Evolutionary conservation across 2,113 vertebrate species (phyloP), one percentile per base, ranked within the genome.

Genomic region (Anarrhichthys ocellatus): DNA sequence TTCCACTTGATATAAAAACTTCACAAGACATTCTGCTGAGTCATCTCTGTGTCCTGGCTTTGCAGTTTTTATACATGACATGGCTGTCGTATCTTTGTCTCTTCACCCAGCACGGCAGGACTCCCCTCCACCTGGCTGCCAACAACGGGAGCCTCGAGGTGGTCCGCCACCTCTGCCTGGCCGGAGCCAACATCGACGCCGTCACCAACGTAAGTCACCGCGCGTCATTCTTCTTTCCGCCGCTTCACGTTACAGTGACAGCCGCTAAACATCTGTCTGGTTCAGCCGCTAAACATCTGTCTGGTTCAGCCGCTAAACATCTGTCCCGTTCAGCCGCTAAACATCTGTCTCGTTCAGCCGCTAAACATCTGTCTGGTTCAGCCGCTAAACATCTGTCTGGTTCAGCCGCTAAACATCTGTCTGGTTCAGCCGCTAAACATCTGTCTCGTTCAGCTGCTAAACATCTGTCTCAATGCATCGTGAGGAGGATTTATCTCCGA

Each of bases 61-160:
- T 15, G 18, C 17, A 22, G 4, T 34, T 34, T 34, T 34, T 34
- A 6, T 34, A 34, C 17, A 15, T 9, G 52, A 22, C 46, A 1
- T 6, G 4, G 15, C 46, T 18, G 15, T 9, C 1, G 6, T 40
- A 9, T 38, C 42, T 15, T 20, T 15, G 24, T 81, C 0, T 59
- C 11, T 34, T 75, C 32, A 46, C 27, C 22, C 93, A 99, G 98
- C 96, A 96, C 20, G 97, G 97, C 77, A 95, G 96, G 64, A 99
- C 98, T 0, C 96, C 98, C 38, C 94, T 99, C 38, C 98, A 99
- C 86, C 93, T 99, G 68, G 97, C 98, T 8, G 96, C 98, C 29
- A 96, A 96, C 92, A 98, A 97, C 0, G 98, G 98, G 34, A 96
- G 96, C 86, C 96, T 99, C 0, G 97, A 99, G 70, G 97, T 99